phyloP scores from a whole-genome alignment of 23 tunicate species.

The Pegea sp. region DNA sequence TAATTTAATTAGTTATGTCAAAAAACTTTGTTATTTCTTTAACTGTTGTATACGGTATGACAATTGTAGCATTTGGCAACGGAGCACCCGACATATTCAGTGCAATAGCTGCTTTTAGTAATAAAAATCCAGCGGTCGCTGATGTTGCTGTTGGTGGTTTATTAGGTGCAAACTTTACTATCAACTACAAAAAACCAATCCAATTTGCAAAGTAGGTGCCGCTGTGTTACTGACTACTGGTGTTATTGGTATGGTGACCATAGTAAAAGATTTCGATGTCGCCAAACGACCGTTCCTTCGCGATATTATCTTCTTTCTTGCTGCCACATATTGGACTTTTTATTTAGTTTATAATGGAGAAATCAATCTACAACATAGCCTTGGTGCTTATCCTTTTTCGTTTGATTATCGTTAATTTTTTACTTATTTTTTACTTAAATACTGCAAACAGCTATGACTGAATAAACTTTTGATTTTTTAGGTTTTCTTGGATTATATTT shows the following conservation, averaged over 20 bases:
- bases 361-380: constrained; percentile 28
- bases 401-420: not conserved
- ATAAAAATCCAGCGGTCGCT: constrained; percentile 36
- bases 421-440: not conserved
- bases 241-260: constrained; percentile 57
- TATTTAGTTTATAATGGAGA: constrained; percentile 35
- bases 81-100: constrained; percentile 97
- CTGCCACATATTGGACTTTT: constrained; percentile 49
- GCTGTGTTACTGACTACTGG: constrained; percentile 57
- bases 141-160: constrained; percentile 89
- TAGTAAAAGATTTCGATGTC: constrained; percentile 14
- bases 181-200: not conserved
- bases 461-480: constrained; percentile 1
- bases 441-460: too few species aligned
- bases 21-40: not conserved
- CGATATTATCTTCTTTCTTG: constrained; percentile 66
- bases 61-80: constrained; percentile 94
- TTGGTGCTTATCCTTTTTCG: constrained; percentile 14
- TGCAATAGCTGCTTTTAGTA: constrained; percentile 91
- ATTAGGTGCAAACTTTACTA: constrained; percentile 17
- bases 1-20: not conserved
- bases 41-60: constrained; percentile 41
- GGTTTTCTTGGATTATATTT: constrained; percentile 55
- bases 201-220: constrained; percentile 27
- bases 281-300: constrained; percentile 83